Conservation (phyloP, 2,888 invertebrate species). For the Crocallis elinguaria region DNA sequence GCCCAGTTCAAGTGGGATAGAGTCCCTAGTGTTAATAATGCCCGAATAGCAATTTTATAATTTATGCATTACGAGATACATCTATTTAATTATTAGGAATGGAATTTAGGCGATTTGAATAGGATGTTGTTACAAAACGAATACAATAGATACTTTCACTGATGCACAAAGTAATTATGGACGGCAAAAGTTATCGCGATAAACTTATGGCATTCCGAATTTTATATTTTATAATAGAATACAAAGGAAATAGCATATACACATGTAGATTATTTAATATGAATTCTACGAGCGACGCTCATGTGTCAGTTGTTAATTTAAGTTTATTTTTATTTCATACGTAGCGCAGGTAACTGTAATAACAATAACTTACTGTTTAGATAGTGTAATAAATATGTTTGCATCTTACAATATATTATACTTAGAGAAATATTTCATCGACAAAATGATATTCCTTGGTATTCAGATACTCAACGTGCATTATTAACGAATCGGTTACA, state of each 20-base stretch:
- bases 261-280: background rate
- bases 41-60: constrained; percentile 56
- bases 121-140: constrained; percentile 56
- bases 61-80: constrained; percentile 46
- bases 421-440: background rate
- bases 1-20: background rate
- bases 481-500: constrained; percentile 66
- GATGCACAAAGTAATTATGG: constrained; percentile 78
- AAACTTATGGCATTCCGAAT: constrained; percentile 32
- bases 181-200: constrained; percentile 61
- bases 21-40: constrained; percentile 62
- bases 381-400: no score
- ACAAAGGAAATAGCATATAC: constrained; percentile 39
- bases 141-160: constrained; percentile 49
- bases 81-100: constrained; percentile 15
- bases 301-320: background rate
- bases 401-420: background rate
- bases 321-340: background rate
- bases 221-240: constrained; percentile 22
- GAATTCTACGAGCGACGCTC: background rate
- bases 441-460: constrained; percentile 40
- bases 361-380: no score
- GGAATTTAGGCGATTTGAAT: constrained; percentile 34
- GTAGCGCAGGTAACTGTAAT: background rate
- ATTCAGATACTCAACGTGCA: constrained; percentile 64